phyloP scores from a whole-genome alignment of 2,113 vertebrate species.

The Cariama cristata region DNA sequence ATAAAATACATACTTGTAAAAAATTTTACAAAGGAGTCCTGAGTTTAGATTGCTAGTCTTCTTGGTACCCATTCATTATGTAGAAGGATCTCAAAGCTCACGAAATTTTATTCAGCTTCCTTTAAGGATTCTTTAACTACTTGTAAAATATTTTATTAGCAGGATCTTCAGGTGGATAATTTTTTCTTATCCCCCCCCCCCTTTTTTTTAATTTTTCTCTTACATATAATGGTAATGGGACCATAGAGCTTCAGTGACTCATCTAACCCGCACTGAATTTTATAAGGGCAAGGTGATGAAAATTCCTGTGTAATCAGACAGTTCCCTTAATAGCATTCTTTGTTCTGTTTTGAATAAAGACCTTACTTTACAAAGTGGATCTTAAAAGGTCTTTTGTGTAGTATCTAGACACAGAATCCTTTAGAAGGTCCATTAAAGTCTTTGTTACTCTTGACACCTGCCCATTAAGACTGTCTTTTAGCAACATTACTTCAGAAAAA shows the following conservation, averaged over 20 bases:
- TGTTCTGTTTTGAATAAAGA: slow-evolving; percentile 1
- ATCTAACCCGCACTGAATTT: background rate
- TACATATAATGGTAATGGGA: background rate
- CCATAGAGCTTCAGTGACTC: background rate
- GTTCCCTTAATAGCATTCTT: slow-evolving; percentile 25
- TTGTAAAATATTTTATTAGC: background rate
- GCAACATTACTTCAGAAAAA: background rate
- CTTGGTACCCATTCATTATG: background rate
- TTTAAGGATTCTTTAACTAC: background rate
- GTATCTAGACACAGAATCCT: background rate
- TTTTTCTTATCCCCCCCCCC: background rate
- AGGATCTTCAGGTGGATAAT: background rate
- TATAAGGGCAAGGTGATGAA: slow-evolving; percentile 32
- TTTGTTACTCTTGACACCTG: slow-evolving; percentile 37
- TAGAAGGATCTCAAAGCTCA: background rate
- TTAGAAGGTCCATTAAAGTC: slow-evolving; percentile 25
- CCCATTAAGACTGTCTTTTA: background rate
- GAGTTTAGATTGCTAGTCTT: background rate
- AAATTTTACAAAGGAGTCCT: background rate
- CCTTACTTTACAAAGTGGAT: background rate
- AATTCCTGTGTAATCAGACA: slow-evolving; percentile 38
- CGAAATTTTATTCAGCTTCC: background rate
- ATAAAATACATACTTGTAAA: fast-evolving
- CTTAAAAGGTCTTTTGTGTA: slow-evolving; percentile 37
- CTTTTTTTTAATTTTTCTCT: background rate